These are phyloP conservation scores for Dromas ardeola DNA, from an alignment of 2,113 vertebrate genomes.

Conservation along the genomic window DNA sequence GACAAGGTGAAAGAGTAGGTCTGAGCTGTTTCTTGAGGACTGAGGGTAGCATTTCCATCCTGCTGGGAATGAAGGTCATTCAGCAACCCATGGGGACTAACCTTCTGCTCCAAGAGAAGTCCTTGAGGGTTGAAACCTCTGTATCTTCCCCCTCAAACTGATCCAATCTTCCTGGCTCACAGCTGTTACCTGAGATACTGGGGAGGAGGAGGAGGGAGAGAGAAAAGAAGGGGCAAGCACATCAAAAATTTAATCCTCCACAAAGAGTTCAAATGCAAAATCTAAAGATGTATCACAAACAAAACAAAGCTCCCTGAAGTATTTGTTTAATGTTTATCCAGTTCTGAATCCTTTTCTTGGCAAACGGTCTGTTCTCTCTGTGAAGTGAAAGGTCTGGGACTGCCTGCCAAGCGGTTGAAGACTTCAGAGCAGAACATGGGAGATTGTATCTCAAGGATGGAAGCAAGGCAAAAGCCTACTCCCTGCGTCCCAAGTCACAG, in stretches of 20 bases:
- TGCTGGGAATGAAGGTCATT: neutral
- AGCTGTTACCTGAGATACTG: neutral
- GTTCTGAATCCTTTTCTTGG: constrained; percentile 61
- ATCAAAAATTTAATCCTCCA: constrained; percentile 28
- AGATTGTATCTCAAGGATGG: constrained; percentile 10
- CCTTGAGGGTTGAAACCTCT: neutral
- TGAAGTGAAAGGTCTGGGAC: constrained; percentile 34
- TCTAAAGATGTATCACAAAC: constrained; percentile 36
- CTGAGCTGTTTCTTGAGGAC: neutral
- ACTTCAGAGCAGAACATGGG: constrained; percentile 1
- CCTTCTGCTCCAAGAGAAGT: neutral
- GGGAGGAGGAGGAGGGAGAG: neutral
- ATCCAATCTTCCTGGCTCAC: neutral
- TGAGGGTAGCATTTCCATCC: neutral
- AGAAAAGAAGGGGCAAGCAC: neutral
- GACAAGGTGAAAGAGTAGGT: neutral
- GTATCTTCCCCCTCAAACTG: neutral
- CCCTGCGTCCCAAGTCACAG: neutral
- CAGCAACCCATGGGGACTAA: neutral
- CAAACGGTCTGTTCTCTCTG: constrained; percentile 30
- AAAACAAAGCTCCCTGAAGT: constrained; percentile 52
- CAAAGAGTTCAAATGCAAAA: constrained; percentile 23
- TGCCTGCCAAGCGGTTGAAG: constrained; percentile 57
- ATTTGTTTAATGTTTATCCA: constrained; percentile 63
- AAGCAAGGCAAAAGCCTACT: neutral